A percentile compares a stretch with the other conserved stretches of the same genome.
Conservation (phyloP, 2,888 invertebrate species). For the Strigamia transsilvanica region DNA sequence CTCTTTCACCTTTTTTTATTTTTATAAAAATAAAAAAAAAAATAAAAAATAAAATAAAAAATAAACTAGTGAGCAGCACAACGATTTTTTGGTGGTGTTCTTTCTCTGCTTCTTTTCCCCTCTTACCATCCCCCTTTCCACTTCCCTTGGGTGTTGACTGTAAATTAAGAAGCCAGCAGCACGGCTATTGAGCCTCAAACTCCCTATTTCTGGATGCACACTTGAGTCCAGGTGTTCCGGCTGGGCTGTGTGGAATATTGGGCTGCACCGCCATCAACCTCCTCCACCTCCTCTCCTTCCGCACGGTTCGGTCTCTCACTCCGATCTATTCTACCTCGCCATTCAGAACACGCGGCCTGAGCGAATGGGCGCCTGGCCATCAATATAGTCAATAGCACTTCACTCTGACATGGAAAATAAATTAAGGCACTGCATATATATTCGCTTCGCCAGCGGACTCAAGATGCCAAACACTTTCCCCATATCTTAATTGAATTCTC, state of each 20-base stretch:
- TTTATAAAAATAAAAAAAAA: not conserved
- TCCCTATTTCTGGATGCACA: conserved; percentile 49
- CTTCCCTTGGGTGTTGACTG: conserved; percentile 47
- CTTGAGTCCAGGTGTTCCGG: conserved; percentile 49
- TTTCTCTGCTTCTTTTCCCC: conserved; percentile 40
- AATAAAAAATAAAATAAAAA: not conserved
- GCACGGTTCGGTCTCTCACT: conserved; percentile 46
- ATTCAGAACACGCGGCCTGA: conserved; percentile 49
- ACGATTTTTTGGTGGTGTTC: conserved; percentile 49
- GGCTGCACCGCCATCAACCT: conserved; percentile 42
- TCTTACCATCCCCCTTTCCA: conserved; percentile 36
- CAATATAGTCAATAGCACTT: conserved; percentile 53
- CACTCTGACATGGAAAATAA: conserved; percentile 53
- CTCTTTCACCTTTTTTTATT: not conserved
- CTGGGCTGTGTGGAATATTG: conserved; percentile 49
- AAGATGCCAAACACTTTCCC: conserved; percentile 42
- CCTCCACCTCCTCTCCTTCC: conserved; percentile 45
- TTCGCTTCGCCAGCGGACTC: conserved; percentile 43
- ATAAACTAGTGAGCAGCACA: conserved; percentile 34
- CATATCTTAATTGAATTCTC: conserved; percentile 42
- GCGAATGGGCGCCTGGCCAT: conserved; percentile 52
- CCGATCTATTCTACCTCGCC: conserved; percentile 49
- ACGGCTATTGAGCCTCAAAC: conserved; percentile 49
- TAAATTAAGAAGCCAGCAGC: conserved; percentile 49
- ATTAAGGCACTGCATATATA: conserved; percentile 51